phyloP scores from a whole-genome alignment of 2,113 vertebrate genomes.

The Hucho hucho region DNA sequence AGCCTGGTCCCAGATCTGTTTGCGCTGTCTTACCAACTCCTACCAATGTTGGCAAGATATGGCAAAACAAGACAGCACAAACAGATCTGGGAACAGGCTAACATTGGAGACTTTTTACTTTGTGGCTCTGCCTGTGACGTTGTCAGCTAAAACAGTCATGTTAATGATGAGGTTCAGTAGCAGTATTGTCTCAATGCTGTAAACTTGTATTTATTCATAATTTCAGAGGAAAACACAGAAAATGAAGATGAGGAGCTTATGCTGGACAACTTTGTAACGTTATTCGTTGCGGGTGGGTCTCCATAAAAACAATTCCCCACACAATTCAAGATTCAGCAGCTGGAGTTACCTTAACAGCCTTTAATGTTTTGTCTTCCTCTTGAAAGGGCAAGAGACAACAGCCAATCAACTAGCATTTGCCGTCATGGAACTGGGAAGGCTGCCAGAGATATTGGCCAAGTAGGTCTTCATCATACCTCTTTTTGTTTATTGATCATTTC shows the following conservation, averaged over 20 bases:
- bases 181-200: background rate
- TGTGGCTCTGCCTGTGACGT: background rate
- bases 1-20: background rate
- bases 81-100: too few relatives aligned
- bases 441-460: slow-evolving; percentile 84
- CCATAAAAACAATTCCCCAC: background rate
- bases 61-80: too few relatives aligned
- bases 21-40: too few relatives aligned
- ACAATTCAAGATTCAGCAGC: background rate
- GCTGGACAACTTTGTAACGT: slow-evolving; percentile 91
- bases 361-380: background rate
- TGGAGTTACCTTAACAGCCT: background rate
- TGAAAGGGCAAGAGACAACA: slow-evolving; percentile 88
- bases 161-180: background rate
- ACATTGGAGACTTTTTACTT: background rate
- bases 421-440: slow-evolving; percentile 82
- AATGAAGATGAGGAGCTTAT: slow-evolving; percentile 81
- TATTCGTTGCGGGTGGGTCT: slow-evolving; percentile 87
- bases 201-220: background rate
- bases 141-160: background rate
- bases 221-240: slow-evolving; percentile 74
- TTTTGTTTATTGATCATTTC: background rate
- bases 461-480: slow-evolving; percentile 40
- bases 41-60: too few relatives aligned
- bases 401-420: slow-evolving; percentile 86